These are phyloP conservation scores for Passer montanus DNA, from an alignment of 2,113 vertebrate genomes.

Conservation along the genomic window DNA sequence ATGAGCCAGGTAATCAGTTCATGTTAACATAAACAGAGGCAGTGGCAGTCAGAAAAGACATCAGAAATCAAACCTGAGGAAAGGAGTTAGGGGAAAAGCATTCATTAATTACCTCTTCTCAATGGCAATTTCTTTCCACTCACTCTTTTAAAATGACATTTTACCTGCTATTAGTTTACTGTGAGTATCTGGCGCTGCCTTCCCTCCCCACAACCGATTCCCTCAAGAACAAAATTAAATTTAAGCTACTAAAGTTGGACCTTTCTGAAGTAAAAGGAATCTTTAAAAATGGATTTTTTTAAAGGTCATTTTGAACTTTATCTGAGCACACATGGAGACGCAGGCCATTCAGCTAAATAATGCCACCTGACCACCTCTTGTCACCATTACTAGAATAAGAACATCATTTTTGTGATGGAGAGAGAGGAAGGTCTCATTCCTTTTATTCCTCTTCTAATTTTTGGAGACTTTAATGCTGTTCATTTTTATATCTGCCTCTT, in stretches of 20 bases:
- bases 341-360: conserved; percentile 66
- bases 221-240: conserved; percentile 69
- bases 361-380: conserved; percentile 59
- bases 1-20: conserved; percentile 5
- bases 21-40: conserved; percentile 23
- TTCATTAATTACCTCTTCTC: conserved; percentile 39
- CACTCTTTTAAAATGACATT: conserved; percentile 57
- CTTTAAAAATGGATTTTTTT: conserved; percentile 75
- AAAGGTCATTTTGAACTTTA: conserved; percentile 76
- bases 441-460: not conserved
- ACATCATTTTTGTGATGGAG: conserved; percentile 37
- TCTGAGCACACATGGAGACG: conserved; percentile 17
- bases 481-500: not conserved
- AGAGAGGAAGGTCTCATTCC: not conserved
- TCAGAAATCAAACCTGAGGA: conserved; percentile 39
- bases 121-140: conserved; percentile 18
- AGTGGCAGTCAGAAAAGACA: not conserved
- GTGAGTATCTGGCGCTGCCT: not conserved
- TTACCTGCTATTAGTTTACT: conserved; percentile 56
- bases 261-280: conserved; percentile 68
- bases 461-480: not conserved
- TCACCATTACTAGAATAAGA: conserved; percentile 53
- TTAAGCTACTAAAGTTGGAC: conserved; percentile 64
- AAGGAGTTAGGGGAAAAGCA: conserved; percentile 8
- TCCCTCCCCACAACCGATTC: conserved; percentile 2